These are phyloP conservation scores for Holacanthus passer DNA, from an alignment of 2,113 vertebrate species.

Conservation along the genomic window DNA sequence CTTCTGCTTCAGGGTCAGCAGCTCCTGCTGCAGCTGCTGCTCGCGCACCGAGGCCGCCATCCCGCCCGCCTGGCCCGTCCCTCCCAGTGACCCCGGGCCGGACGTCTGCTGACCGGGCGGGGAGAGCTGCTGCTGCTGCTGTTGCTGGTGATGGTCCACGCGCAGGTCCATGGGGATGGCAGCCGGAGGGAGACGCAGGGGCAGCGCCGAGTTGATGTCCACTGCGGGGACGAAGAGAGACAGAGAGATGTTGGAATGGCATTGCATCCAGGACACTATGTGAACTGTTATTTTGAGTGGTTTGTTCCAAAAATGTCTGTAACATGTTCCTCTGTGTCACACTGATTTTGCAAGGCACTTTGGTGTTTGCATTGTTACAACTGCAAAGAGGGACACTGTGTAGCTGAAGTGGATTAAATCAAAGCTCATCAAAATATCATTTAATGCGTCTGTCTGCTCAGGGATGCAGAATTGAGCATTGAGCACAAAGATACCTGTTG, in stretches of 20 bases:
- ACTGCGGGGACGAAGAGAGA: slow-evolving; percentile 78
- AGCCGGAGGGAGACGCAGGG: slow-evolving; percentile 91
- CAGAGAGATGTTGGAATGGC: neutral
- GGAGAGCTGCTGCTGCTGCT: slow-evolving; percentile 87
- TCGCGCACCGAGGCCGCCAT: slow-evolving; percentile 84
- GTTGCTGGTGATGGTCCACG: slow-evolving; percentile 88
- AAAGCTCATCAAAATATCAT: slow-evolving; percentile 19
- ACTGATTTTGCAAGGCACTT: neutral
- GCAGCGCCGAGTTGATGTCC: slow-evolving; percentile 94
- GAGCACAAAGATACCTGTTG: neutral
- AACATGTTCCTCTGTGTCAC: neutral
- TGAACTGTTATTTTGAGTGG: neutral
- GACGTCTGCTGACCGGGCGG: slow-evolving; percentile 67
- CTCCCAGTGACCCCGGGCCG: slow-evolving; percentile 14
- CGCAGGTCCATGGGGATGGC: slow-evolving; percentile 97
- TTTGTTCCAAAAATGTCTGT: neutral
- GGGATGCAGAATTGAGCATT: neutral
- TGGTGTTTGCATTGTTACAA: neutral
- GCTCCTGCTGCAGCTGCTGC: slow-evolving; percentile 98
- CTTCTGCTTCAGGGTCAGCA: slow-evolving; percentile 96
- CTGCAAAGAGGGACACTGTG: neutral
- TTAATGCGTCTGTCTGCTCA: slow-evolving; percentile 11
- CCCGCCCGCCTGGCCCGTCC: slow-evolving; percentile 53
- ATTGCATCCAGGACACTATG: neutral
- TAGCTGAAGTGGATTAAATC: slow-evolving; percentile 35